Conservation (phyloP, 2,113 vertebrate species). For the Triplophysa rosa region DNA sequence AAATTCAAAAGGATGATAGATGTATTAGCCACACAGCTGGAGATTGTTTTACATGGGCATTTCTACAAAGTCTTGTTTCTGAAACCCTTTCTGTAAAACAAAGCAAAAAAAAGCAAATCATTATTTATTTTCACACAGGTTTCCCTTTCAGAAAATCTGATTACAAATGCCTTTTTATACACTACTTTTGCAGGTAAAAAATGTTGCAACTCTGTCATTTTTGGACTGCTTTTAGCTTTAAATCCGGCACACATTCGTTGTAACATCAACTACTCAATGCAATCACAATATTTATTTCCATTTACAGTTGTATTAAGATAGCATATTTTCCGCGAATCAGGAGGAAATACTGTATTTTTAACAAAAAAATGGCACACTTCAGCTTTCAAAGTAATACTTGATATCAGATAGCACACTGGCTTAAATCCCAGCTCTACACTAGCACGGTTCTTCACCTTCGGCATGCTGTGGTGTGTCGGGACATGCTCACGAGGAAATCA, state of each 20-base stretch:
- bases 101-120: slow-evolving; percentile 32
- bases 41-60: slow-evolving; percentile 35
- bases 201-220: too few species aligned
- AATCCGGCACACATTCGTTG: too few species aligned
- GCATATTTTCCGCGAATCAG: too few species aligned
- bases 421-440: not conserved
- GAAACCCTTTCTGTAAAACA: slow-evolving; percentile 71
- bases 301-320: too few species aligned
- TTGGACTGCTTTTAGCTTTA: too few species aligned
- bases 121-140: too few species aligned
- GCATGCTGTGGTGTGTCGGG: slow-evolving; percentile 55
- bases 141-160: too few species aligned
- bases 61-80: slow-evolving; percentile 54
- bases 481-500: slow-evolving; percentile 64
- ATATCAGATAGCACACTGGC: not conserved
- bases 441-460: not conserved
- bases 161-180: too few species aligned
- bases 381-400: too few species aligned
- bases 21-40: not conserved
- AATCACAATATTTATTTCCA: too few species aligned
- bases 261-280: too few species aligned
- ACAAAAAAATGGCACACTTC: not conserved
- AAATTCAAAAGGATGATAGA: not conserved
- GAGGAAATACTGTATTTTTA: not conserved
- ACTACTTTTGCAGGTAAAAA: too few species aligned